Base-by-base conservation (phyloP, 2,888 invertebrate species). In the Oxystoma pomonae region DNA sequence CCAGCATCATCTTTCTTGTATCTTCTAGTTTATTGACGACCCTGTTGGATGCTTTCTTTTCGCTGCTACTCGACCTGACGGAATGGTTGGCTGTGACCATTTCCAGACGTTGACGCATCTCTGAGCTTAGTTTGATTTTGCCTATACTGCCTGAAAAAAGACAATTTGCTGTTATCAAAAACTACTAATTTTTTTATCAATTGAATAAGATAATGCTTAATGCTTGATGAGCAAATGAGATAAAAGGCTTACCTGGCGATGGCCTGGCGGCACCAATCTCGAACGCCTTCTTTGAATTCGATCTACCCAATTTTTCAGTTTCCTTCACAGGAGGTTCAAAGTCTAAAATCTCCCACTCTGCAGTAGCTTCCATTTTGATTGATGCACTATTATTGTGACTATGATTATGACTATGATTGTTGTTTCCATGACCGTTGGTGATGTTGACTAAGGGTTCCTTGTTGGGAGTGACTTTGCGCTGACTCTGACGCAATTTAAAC, bases 21-120 rank as follows among this genome's bases (percentile, higher is more conserved):
- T 94, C 93, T 76, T 94, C 94, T 52, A 96, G 80, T 75, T 95
- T 93, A 69, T 86, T 87, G 58, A 94, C 89, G 0, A 88, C 86
- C 0, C 90, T 84, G 1, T 90, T 87, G 1, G 85, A 84, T 67
- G 88, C 88, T 70, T 92, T 91, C 0, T 76, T 72, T 19, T 88
- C 88, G 16, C 90, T 90, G 3, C 90, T 86, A 12, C 91, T 90
- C 0, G 88, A 89, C 19, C 94, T 83, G 0, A 94, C 90, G 1
- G 93, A 94, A 77, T 94, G 94, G 71, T 91, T 92, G 0, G 94
- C 91, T 0, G 94, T 95, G 0, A 95, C 94, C 76, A 91, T 87
- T 77, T 96, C 96, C 65, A 96, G 78, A 67, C 95, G 85, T 74
- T 93, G 91, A 16, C 94, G 86, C 95, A 96, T 96, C 81, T 96